A percentile compares a stretch with the other conserved stretches of the same genome.
phyloP scores from a whole-genome alignment of 2,113 vertebrate species.

The Apteryx owenii region DNA sequence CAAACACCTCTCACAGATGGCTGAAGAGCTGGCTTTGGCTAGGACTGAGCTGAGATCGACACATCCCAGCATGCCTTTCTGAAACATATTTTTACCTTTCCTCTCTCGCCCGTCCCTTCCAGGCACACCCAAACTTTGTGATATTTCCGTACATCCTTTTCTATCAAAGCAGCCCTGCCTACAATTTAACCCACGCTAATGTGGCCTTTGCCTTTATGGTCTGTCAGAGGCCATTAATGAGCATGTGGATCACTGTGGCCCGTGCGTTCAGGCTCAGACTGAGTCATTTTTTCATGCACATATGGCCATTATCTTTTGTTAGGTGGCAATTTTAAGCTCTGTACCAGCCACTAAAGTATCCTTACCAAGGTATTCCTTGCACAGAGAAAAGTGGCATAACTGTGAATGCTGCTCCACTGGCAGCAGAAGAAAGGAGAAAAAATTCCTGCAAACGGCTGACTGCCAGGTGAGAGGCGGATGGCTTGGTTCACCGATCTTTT shows the following conservation, averaged over 20 bases:
- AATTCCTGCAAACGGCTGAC: rapidly evolving
- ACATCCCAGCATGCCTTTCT: neutral
- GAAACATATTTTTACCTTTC: neutral
- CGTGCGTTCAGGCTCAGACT: rapidly evolving
- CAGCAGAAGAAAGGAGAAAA: neutral
- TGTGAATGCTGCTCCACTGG: neutral
- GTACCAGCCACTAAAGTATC: neutral
- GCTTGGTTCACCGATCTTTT: neutral
- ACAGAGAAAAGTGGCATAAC: neutral
- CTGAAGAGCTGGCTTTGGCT: neutral
- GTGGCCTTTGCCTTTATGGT: neutral
- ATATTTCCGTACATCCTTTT: neutral
- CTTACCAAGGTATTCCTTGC: neutral
- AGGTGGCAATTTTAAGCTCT: neutral
- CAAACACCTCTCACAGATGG: neutral
- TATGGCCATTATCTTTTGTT: neutral
- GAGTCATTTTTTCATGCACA: neutral
- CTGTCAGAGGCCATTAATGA: neutral
- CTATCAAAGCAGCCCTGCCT: neutral
- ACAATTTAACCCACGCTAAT: no score
- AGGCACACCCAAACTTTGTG: neutral
- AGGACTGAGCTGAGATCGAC: neutral
- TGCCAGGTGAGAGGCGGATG: neutral
- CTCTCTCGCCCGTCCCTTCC: neutral
- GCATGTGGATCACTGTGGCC: rapidly evolving